Evolutionary conservation across 2,797 vertebrate genomes (phyloP), one percentile per base, ranked within the genome.

Genomic region (Sebastes cheni): DNA sequence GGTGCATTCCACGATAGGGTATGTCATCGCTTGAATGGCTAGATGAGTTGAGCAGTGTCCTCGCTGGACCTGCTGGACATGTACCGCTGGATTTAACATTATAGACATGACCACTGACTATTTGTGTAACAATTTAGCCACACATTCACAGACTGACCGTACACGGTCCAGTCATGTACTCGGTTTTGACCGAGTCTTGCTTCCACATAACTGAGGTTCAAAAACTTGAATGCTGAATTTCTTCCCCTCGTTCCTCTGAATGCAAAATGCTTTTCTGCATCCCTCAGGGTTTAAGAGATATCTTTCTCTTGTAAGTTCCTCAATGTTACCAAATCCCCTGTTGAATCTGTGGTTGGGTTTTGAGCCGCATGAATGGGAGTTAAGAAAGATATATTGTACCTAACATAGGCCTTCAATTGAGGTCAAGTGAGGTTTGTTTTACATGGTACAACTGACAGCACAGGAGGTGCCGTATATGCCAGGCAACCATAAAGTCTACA

Each of bases 391-490:
- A 29, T 12, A 12, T 42, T 62, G 25, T 72, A 20, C 10, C 59
- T 39, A 55, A 70, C 22, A 4, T 32, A 32, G 72, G 60, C 32
- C 60, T 81, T 16, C 2, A 64, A 72, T 76, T 58, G 50, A 72
- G 77, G 71, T 89, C 70, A 88, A 67, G 74, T 61, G 13, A 76
- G 79, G 80, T 86, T 82, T 88, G 9, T 8, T 54, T 61, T 32
- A 71, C 68, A 74, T 8, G 29, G 23, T 29, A 25, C 69, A 80
- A 60, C 39, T 56, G 56, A 46, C 73, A 79, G 58, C 67, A 67
- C 39, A 67, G n/a, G 5, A 30, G 25, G 6, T 72, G 34, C 25
- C 29, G 25, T 72, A 69, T 34, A 80, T 58, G 23, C 25, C 74
- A 74, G 46, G 54, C 46, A 54, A 54, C 72, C 67, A 59, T 86